Evolutionary conservation across 92 coral and sea anemone genomes (phyloP).

Genomic region (Zoanthus gigantus): DNA sequence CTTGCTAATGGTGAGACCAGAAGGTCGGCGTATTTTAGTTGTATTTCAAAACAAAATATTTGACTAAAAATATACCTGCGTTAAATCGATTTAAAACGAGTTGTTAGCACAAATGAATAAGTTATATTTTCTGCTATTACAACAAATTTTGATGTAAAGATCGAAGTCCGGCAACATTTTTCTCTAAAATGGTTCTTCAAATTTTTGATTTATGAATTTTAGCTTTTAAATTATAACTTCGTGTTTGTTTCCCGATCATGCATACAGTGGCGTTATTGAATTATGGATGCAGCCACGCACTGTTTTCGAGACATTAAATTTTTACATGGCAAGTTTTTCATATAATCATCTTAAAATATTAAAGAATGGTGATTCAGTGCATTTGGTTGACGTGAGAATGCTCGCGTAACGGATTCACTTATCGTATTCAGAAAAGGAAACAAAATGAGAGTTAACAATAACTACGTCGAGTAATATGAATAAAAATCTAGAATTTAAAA

Average conservation of each 20-base stretch:
- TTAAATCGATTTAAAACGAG: background rate
- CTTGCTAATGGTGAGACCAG: background rate
- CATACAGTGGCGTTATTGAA: conserved; percentile 27
- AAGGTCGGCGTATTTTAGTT: background rate
- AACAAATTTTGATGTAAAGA: background rate
- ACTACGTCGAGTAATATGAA: conserved; percentile 1
- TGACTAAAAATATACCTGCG: background rate
- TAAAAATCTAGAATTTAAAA: background rate
- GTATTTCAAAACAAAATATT: conserved; percentile 19
- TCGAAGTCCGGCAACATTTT: background rate
- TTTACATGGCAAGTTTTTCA: conserved; percentile 31
- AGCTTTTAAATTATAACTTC: background rate
- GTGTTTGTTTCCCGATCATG: conserved; percentile 11
- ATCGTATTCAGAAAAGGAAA: conserved; percentile 10
- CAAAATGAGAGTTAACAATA: background rate
- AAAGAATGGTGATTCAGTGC: conserved; percentile 2
- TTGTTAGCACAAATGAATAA: background rate
- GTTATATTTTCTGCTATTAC: background rate
- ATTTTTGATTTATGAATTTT: background rate
- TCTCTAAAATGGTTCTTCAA: background rate
- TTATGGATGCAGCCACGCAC: conserved; percentile 26
- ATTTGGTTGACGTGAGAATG: background rate
- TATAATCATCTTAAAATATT: conserved; percentile 33
- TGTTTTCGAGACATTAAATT: conserved; percentile 23
- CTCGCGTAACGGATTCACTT: conserved; percentile 42